A percentile compares a stretch with the other conserved stretches of the same genome.
phyloP scores from a whole-genome alignment of 2,797 vertebrate genomes.

The Rhadinocentrus ornatus region DNA sequence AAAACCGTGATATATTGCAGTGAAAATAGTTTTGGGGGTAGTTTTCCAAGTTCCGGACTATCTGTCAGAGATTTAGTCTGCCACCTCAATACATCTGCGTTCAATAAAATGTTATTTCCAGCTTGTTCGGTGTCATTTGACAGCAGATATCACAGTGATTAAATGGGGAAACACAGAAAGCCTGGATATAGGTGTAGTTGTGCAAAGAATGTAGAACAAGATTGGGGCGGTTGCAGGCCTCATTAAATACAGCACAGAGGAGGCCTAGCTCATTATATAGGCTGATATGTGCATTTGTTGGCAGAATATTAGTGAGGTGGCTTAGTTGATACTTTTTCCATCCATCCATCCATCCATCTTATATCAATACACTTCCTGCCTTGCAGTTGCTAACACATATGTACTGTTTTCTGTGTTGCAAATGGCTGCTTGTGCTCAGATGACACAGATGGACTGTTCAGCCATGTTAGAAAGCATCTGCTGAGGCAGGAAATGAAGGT shows the following conservation, averaged over 20 bases:
- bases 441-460: slow-evolving; percentile 17
- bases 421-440: slow-evolving; percentile 35
- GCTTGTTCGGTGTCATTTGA: neutral
- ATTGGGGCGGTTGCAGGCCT: neutral
- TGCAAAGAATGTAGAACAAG: slow-evolving; percentile 4
- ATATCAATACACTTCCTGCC: slow-evolving; percentile 12
- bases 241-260: neutral
- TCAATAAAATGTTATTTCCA: neutral
- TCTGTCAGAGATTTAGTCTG: neutral
- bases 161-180: neutral
- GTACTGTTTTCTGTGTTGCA: slow-evolving; percentile 31
- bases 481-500: slow-evolving; percentile 35
- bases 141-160: neutral
- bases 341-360: slow-evolving; percentile 2
- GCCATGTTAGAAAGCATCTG: slow-evolving; percentile 32
- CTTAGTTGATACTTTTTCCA: neutral
- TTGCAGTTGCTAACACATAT: neutral
- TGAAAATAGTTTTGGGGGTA: neutral
- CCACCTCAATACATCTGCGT: neutral
- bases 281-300: neutral
- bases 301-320: neutral
- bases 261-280: neutral
- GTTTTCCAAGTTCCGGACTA: neutral
- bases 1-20: neutral
- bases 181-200: neutral